Evolutionary conservation across 2,888 invertebrate species (phyloP), one percentile per base, ranked within the genome.

Genomic region (Tachina fera): DNA sequence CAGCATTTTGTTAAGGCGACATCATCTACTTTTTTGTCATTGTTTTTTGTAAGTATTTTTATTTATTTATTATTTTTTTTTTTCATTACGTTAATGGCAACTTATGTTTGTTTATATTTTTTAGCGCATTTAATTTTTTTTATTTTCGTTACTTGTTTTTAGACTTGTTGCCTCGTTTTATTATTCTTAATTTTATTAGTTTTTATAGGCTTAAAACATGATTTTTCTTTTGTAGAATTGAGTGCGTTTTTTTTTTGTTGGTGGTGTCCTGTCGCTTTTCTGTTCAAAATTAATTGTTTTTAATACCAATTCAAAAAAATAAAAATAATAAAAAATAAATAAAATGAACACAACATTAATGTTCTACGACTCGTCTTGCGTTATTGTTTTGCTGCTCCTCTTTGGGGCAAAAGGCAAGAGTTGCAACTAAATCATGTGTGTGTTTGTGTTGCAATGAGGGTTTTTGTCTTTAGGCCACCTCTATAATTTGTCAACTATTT

Each of bases 401-500:
- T 65, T 65, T 65, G 39, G 41, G 43, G 74, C 70, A 82, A 68
- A 53, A 82, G 43, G 74, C 70, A 82, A 68, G 60, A 82, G 75
- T 79, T 86, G 83, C 79, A 86, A 87, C 87, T 88, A 87, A 87
- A 88, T 87, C 88, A 87, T 87, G 87, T 84, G 71, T 31, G 31
- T 56, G 31, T 31, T 3, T 68, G 45, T 80, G 74, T 60, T 63
- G 84, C 87, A 87, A 87, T 84, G 75, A 84, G 86, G 58, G 22
- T 45, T 65, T 75, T 63, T 77, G 67, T 65, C 41, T 79, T 79
- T 88, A 43, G 78, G 78, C 72, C 77, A 58, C 67, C 58, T 74
- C 80, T 87, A 89, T 89, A 90, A 90, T 90, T 90, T 90, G 90
- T 90, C 90, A 90, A 89, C 89, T 89, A 89, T 89, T 90, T 89